phyloP scores from a whole-genome alignment of 2,113 vertebrate species.

The Melozone crissalis region DNA sequence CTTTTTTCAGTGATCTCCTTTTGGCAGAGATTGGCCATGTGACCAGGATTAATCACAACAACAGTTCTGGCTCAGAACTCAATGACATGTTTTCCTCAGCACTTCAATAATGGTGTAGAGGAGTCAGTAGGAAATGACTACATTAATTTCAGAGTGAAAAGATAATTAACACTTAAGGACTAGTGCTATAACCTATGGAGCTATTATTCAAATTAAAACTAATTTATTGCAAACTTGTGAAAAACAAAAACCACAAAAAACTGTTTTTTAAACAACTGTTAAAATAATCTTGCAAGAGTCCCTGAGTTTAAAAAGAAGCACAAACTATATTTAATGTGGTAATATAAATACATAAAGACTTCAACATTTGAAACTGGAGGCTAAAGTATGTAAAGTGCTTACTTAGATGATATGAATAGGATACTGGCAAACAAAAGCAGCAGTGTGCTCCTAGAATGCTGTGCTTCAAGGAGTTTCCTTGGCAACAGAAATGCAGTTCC shows the following conservation, averaged over 20 bases:
- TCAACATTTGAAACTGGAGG: constrained; percentile 69
- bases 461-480: constrained; percentile 84
- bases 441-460: constrained; percentile 85
- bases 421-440: constrained; percentile 83
- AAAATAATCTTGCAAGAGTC: constrained; percentile 46
- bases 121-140: constrained; percentile 80
- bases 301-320: constrained; percentile 4
- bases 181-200: constrained; percentile 74
- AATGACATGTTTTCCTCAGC: constrained; percentile 81
- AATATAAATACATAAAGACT: constrained; percentile 65
- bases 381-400: constrained; percentile 77
- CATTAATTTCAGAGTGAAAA: constrained; percentile 81
- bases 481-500: constrained; percentile 86
- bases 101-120: constrained; percentile 74
- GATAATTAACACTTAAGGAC: constrained; percentile 80
- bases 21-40: constrained; percentile 83
- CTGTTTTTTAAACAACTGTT: constrained; percentile 34
- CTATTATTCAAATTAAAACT: constrained; percentile 78
- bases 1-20: constrained; percentile 84
- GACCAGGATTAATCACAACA: constrained; percentile 84
- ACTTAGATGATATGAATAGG: constrained; percentile 81
- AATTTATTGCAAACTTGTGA: constrained; percentile 73
- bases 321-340: constrained; percentile 52
- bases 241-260: not conserved
- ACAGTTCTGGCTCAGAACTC: constrained; percentile 78